phyloP scores from a whole-genome alignment of 1,140 invertebrate species.

The Subanguina moxae region DNA sequence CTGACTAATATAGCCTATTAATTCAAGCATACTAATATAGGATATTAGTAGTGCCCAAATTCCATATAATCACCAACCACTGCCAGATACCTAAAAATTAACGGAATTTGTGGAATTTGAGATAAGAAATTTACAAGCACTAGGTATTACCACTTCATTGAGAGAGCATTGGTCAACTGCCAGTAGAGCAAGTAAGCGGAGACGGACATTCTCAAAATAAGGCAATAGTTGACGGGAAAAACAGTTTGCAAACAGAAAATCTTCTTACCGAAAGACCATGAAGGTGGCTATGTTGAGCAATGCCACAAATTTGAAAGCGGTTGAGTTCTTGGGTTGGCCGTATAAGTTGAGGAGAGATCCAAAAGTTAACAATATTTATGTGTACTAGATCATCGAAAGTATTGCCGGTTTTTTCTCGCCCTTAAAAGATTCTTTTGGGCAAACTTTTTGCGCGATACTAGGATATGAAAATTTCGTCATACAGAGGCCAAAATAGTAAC shows the following conservation, averaged over 20 bases:
- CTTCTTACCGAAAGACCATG: conserved; percentile 46
- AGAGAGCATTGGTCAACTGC: conserved; percentile 37
- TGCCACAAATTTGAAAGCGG: conserved; percentile 52
- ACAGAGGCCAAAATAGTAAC: too few relatives aligned
- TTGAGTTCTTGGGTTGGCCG: conserved; percentile 48
- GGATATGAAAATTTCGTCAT: too few relatives aligned
- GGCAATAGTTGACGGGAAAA: too few relatives aligned
- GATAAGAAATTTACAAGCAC: conserved; percentile 15
- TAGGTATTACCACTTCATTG: conserved; percentile 17
- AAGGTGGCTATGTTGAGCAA: conserved; percentile 54
- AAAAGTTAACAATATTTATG: too few relatives aligned
- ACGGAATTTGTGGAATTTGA: background rate
- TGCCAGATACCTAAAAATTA: background rate
- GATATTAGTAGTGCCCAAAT: conserved; percentile 16
- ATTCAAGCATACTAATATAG: too few relatives aligned
- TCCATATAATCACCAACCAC: background rate
- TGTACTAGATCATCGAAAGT: too few relatives aligned
- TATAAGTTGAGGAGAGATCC: conserved; percentile 54
- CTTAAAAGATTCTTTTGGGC: too few relatives aligned
- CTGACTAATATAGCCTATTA: too few relatives aligned
- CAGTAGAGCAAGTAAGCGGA: conserved; percentile 51
- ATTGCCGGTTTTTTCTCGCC: too few relatives aligned
- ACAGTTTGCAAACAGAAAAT: too few relatives aligned
- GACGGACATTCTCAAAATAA: conserved; percentile 34
- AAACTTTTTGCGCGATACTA: too few relatives aligned